phyloP scores from a whole-genome alignment of 2,888 invertebrate species.

The Aspidapion aeneum region DNA sequence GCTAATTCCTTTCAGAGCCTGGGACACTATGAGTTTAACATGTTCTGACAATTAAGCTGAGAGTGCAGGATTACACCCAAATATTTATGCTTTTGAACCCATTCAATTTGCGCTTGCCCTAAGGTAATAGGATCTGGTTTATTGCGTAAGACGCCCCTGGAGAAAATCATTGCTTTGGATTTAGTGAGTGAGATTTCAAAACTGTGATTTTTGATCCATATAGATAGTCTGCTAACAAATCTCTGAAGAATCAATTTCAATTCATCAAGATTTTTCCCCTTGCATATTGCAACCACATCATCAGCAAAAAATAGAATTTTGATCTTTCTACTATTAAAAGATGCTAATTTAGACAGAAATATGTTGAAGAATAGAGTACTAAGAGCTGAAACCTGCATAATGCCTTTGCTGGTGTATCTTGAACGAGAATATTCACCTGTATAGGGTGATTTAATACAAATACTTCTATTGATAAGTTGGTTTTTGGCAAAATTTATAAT shows the following conservation, averaged over 20 bases:
- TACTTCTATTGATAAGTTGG: not conserved
- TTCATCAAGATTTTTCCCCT: not conserved
- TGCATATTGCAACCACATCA: not conserved
- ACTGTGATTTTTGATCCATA: constrained; percentile 13
- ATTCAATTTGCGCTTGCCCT: not conserved
- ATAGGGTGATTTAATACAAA: not conserved
- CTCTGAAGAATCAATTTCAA: not conserved
- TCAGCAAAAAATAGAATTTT: constrained; percentile 7
- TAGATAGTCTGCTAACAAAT: constrained; percentile 1
- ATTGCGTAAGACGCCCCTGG: constrained; percentile 1
- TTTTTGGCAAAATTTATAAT: not conserved
- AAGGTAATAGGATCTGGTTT: not conserved
- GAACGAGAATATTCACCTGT: too few species aligned
- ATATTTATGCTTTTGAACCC: constrained; percentile 9
- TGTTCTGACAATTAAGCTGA: constrained; percentile 15
- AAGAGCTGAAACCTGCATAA: not conserved
- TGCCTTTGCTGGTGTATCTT: not conserved
- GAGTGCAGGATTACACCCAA: constrained; percentile 6
- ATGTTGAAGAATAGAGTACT: not conserved
- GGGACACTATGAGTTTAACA: constrained; percentile 5
- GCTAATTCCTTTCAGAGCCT: constrained; percentile 17
- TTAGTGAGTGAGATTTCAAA: constrained; percentile 10
- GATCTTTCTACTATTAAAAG: too few species aligned
- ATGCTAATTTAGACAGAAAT: too few species aligned
- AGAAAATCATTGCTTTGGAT: constrained; percentile 14